These are phyloP conservation scores for Neoaliturus tenellus DNA, from an alignment of 2,888 invertebrate genomes.

Conservation along the genomic window DNA sequence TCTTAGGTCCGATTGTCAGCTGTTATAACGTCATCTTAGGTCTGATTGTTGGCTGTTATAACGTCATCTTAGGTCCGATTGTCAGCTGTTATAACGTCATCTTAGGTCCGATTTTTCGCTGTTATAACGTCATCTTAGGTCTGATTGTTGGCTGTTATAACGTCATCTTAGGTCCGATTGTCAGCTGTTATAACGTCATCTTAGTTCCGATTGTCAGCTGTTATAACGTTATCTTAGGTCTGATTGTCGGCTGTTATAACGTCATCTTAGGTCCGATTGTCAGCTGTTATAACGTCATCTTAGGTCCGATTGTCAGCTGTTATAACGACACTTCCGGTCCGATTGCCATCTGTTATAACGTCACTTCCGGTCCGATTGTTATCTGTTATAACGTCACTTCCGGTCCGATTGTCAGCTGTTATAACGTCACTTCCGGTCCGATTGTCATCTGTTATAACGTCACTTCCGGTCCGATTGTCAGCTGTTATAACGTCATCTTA, in stretches of 20 bases:
- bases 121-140: conserved; percentile 10
- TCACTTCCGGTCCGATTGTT: conserved; percentile 31
- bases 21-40: conserved; percentile 8
- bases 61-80: too few relatives aligned
- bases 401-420: conserved; percentile 20
- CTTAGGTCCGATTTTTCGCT: conserved; percentile 13
- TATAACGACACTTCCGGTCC: too few relatives aligned
- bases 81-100: conserved; percentile 15
- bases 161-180: too few relatives aligned
- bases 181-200: conserved; percentile 13
- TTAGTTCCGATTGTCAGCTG: conserved; percentile 24
- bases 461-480: too few relatives aligned
- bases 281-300: conserved; percentile 16
- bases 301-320: conserved; percentile 27
- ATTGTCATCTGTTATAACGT: too few relatives aligned
- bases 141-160: conserved; percentile 30
- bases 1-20: conserved; percentile 22
- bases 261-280: too few relatives aligned
- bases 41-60: conserved; percentile 31
- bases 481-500: conserved; percentile 10
- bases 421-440: conserved; percentile 24
- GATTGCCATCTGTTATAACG: conserved; percentile 10
- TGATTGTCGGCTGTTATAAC: conserved; percentile 25
- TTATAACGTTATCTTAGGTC: conserved; percentile 14
- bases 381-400: too few relatives aligned